These are phyloP conservation scores for Patella caerulea DNA, from an alignment of 2,888 invertebrate species.

Conservation along the genomic window DNA sequence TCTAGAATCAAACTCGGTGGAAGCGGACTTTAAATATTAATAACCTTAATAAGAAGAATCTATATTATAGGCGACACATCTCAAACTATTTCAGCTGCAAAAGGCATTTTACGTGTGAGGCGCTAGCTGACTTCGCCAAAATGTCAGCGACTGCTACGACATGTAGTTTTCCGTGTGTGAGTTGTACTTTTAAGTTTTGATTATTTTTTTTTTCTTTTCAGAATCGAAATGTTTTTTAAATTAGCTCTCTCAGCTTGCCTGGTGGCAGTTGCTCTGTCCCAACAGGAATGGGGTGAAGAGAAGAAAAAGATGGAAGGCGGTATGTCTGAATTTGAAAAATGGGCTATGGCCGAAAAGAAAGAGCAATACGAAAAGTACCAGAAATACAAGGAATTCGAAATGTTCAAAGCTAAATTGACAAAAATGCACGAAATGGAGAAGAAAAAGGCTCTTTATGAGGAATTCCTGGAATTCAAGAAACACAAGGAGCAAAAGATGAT, in stretches of 20 bases:
- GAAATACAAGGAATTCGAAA: conserved; percentile 10
- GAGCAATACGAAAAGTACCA: background rate
- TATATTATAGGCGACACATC: too few species aligned
- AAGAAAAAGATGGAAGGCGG: background rate
- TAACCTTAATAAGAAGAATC: too few species aligned
- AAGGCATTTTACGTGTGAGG: too few species aligned
- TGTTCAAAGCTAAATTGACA: conserved; percentile 12
- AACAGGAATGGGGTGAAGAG: background rate
- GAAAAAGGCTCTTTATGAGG: background rate
- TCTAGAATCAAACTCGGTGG: too few species aligned
- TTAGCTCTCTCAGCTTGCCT: background rate
- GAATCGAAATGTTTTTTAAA: background rate
- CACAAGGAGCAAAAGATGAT: background rate
- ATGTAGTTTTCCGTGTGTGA: too few species aligned
- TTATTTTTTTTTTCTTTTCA: background rate
- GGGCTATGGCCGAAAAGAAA: conserved; percentile 8
- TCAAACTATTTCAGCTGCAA: too few species aligned
- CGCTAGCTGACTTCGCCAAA: too few species aligned
- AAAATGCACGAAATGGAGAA: conserved; percentile 11
- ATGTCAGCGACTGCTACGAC: too few species aligned
- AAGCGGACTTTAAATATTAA: too few species aligned
- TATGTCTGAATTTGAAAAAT: conserved; percentile 1
- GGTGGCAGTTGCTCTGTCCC: background rate
- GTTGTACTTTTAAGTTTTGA: too few species aligned
- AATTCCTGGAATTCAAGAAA: conserved; percentile 1